Conservation (phyloP, 2,797 vertebrate species). For the Enteromius treurensis region DNA sequence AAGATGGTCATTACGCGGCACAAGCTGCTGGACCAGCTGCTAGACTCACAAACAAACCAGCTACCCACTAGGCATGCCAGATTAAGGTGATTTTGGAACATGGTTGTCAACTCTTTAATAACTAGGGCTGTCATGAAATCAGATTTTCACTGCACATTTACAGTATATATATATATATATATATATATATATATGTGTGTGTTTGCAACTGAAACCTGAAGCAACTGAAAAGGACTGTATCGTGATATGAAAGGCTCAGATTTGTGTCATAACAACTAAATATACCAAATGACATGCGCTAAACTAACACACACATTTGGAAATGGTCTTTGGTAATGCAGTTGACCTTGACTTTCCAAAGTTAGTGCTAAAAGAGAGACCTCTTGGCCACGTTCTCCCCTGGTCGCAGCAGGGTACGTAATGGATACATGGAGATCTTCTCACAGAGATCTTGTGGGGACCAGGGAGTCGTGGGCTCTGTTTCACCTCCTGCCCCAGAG, state of each 20-base stretch:
- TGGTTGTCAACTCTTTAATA: background rate
- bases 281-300: background rate
- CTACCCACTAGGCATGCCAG: background rate
- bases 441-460: slow-evolving; percentile 38
- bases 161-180: no score
- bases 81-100: slow-evolving; percentile 23
- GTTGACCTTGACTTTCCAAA: slow-evolving; percentile 44
- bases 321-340: background rate
- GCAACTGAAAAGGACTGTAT: background rate
- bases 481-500: slow-evolving; percentile 64
- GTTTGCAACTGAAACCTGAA: background rate
- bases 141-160: background rate
- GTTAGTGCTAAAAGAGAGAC: slow-evolving; percentile 46
- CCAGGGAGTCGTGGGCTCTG: slow-evolving; percentile 59
- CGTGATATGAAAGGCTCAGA: background rate
- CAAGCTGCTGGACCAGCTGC: slow-evolving; percentile 28
- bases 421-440: slow-evolving; percentile 38
- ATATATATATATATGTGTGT: background rate
- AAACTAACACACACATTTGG: background rate
- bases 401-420: slow-evolving; percentile 12
- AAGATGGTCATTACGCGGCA: slow-evolving; percentile 4
- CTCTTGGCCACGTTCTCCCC: slow-evolving; percentile 41
- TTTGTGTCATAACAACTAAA: background rate
- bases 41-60: slow-evolving; percentile 29
- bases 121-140: background rate